phyloP scores from a whole-genome alignment of 37 sponge, comb jelly and placozoan species.

The Eunapius fragilis region DNA sequence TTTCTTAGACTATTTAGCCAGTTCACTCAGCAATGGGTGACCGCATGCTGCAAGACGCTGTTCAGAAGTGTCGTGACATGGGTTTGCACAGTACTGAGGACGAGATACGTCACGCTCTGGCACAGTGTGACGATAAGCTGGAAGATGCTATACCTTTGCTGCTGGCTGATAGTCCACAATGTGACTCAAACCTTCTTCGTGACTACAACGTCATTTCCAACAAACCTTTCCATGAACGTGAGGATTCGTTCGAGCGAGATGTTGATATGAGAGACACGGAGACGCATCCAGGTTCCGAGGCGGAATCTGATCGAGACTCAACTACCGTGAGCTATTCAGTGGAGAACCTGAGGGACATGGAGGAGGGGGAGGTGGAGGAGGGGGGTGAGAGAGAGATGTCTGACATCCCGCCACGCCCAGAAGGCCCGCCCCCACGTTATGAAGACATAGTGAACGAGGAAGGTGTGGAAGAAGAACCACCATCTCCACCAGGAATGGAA shows the following conservation, averaged over 20 bases:
- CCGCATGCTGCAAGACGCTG: not conserved
- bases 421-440: slow-evolving; percentile 60
- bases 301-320: slow-evolving; percentile 54
- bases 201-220: not conserved
- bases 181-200: not conserved
- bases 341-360: slow-evolving; percentile 43
- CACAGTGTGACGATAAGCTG: slow-evolving; percentile 24
- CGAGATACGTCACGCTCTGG: slow-evolving; percentile 12
- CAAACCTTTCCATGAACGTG: not conserved
- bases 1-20: too few species aligned
- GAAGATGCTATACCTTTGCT: slow-evolving; percentile 49
- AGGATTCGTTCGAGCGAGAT: slow-evolving; percentile 16
- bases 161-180: slow-evolving; percentile 38
- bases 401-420: slow-evolving; percentile 20
- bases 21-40: not conserved
- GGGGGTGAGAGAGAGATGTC: not conserved
- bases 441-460: slow-evolving; percentile 53
- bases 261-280: slow-evolving; percentile 59
- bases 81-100: not conserved
- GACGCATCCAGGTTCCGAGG: slow-evolving; percentile 35
- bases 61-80: not conserved
- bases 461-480: slow-evolving; percentile 1
- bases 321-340: slow-evolving; percentile 71
- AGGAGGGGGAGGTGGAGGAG: not conserved
- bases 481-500: slow-evolving; percentile 9